Evolutionary conservation across 2,888 invertebrate species (phyloP).

Genomic region (Pristionchus mayeri): DNA sequence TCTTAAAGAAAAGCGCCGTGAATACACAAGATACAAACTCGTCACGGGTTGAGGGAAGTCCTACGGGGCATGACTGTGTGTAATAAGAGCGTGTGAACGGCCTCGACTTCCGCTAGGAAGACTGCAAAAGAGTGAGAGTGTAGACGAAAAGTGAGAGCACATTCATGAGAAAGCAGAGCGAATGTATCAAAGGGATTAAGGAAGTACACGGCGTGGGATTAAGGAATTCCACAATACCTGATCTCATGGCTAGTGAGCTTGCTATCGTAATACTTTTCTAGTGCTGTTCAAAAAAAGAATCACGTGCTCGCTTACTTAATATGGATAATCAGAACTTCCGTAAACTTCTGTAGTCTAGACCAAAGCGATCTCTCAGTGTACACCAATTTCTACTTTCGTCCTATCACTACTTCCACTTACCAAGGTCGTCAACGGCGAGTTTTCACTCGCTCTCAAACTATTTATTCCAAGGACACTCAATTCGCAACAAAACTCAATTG

Average conservation of each 20-base stretch:
- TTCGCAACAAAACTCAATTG: conserved; percentile 29
- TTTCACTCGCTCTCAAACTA: conserved; percentile 15
- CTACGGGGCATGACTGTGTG: conserved; percentile 4
- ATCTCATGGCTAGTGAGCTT: too few species aligned
- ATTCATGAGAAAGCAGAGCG: neutral
- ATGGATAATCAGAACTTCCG: too few species aligned
- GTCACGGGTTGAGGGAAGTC: conserved; percentile 6
- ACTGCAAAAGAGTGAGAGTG: neutral
- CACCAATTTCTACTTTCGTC: neutral
- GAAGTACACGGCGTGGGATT: neutral
- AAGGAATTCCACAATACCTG: too few species aligned
- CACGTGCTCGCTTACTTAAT: too few species aligned
- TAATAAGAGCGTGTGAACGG: conserved; percentile 35
- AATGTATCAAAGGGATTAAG: conserved; percentile 7
- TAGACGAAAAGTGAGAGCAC: neutral
- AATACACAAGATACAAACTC: too few species aligned
- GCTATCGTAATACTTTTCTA: too few species aligned
- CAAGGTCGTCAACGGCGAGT: conserved; percentile 21
- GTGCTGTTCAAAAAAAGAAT: too few species aligned
- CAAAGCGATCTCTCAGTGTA: neutral
- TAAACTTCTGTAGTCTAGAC: conserved; percentile 25
- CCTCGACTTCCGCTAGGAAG: conserved; percentile 1
- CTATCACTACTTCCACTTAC: conserved; percentile 35
- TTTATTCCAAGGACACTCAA: neutral
- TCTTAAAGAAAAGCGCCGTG: too few species aligned